These are phyloP conservation scores for Parnassius orleans DNA, from an alignment of 2,888 invertebrate species.

Conservation along the genomic window DNA sequence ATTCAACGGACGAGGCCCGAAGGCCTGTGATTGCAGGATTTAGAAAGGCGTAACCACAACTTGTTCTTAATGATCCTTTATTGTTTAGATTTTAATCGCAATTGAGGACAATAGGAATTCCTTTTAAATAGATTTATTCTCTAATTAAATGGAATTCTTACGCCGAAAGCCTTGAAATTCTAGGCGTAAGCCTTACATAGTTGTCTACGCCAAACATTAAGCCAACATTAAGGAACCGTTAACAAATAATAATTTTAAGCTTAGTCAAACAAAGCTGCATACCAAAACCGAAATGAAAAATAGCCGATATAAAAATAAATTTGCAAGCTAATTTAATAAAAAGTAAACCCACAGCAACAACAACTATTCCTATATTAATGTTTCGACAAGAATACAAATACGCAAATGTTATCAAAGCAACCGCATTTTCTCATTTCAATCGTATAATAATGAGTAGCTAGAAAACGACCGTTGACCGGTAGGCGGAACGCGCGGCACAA, in stretches of 20 bases:
- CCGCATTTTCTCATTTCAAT: conserved; percentile 22
- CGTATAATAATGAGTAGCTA: conserved; percentile 33
- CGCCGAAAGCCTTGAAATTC: background rate
- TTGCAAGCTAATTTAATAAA: too few relatives aligned
- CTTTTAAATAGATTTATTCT: conserved; percentile 14
- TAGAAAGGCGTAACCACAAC: conserved; percentile 25
- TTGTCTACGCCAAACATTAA: background rate
- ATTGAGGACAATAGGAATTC: conserved; percentile 25
- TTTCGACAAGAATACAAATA: background rate
- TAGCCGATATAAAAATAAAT: too few relatives aligned
- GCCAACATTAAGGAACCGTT: too few relatives aligned
- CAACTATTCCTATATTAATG: too few relatives aligned
- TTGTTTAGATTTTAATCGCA: conserved; percentile 26
- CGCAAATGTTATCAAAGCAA: conserved; percentile 23
- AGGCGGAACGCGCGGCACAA: conserved; percentile 45
- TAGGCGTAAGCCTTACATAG: background rate
- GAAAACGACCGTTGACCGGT: conserved; percentile 41
- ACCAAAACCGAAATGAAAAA: too few relatives aligned
- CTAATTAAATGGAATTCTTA: conserved; percentile 29
- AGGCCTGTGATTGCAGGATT: conserved; percentile 19
- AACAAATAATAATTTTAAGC: too few relatives aligned
- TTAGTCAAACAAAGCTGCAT: too few relatives aligned
- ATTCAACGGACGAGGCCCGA: background rate
- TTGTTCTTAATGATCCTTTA: conserved; percentile 25
- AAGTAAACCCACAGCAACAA: too few relatives aligned